Percentiles rank a stretch among this genome's conserved stretches.
Conservation (phyloP, 2,888 invertebrate genomes). For the Noctua pronuba region DNA sequence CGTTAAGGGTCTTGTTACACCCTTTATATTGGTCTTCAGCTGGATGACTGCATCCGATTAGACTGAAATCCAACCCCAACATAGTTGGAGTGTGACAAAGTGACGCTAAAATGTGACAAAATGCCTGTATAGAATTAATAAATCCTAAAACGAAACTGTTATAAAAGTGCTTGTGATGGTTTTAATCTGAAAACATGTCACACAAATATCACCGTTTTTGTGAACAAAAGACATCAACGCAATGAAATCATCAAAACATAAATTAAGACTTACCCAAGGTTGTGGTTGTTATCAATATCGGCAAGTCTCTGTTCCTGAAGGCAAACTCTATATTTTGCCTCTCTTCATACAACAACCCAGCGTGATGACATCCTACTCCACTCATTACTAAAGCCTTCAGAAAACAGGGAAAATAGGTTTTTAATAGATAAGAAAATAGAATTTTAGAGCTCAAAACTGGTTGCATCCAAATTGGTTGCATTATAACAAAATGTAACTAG, state of each 20-base stretch:
- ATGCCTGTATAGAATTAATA: not conserved
- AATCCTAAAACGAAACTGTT: not conserved
- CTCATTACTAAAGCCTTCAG: conserved; percentile 83
- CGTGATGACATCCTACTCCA: conserved; percentile 95
- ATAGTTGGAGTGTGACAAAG: not conserved
- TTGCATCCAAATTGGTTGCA: too few species aligned
- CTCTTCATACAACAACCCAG: conserved; percentile 93
- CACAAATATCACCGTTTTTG: not conserved
- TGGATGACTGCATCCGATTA: too few species aligned
- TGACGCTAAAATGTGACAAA: not conserved
- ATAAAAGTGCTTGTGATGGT: not conserved
- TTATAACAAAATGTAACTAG: too few species aligned
- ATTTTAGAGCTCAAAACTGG: not conserved
- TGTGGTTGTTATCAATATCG: conserved; percentile 93
- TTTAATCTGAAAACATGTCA: not conserved
- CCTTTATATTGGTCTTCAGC: not conserved
- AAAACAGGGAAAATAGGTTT: not conserved
- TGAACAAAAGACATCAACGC: conserved; percentile 52
- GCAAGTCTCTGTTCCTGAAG: conserved; percentile 92
- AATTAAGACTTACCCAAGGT: conserved; percentile 88
- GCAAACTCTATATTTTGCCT: conserved; percentile 92
- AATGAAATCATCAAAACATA: conserved; percentile 8
- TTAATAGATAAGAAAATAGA: not conserved
- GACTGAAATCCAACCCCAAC: not conserved
- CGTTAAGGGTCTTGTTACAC: too few species aligned